Conservation (phyloP, 2,888 invertebrate genomes). For the Spodoptera exigua region DNA sequence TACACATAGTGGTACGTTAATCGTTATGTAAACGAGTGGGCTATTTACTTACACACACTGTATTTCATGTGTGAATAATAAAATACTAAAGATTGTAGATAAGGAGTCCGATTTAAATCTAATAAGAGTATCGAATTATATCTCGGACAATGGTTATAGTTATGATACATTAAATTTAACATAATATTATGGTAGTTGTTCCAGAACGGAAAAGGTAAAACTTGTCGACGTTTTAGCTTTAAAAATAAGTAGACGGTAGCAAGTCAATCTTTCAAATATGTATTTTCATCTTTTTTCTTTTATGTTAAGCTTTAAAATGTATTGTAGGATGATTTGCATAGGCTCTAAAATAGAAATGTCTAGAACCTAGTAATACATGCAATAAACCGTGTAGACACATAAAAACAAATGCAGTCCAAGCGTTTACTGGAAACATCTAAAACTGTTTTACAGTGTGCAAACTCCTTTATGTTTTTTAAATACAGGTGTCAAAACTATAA, state of each 20-base stretch:
- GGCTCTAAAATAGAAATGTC: no score
- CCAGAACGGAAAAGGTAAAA: no score
- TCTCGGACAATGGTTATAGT: not conserved
- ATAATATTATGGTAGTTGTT: no score
- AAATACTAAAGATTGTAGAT: constrained; percentile 29
- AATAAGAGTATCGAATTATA: constrained; percentile 20
- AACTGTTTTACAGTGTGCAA: constrained; percentile 20
- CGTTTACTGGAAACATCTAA: constrained; percentile 4
- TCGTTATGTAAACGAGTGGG: constrained; percentile 45
- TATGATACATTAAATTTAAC: no score
- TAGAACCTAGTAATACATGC: no score
- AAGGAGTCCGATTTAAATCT: constrained; percentile 17
- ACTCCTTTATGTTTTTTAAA: constrained; percentile 35
- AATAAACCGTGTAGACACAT: no score
- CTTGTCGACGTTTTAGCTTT: no score
- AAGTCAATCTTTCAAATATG: not conserved
- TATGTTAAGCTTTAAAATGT: no score
- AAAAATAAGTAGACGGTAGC: no score
- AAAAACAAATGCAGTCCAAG: not conserved
- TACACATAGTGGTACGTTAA: constrained; percentile 44
- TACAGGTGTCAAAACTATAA: constrained; percentile 26
- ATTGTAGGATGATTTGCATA: no score
- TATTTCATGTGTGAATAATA: constrained; percentile 37
- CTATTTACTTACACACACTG: constrained; percentile 39
- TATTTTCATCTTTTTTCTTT: no score